These are phyloP conservation scores for Lasiurus cinereus DNA, from an alignment of 2,113 vertebrate species.

Conservation along the genomic window DNA sequence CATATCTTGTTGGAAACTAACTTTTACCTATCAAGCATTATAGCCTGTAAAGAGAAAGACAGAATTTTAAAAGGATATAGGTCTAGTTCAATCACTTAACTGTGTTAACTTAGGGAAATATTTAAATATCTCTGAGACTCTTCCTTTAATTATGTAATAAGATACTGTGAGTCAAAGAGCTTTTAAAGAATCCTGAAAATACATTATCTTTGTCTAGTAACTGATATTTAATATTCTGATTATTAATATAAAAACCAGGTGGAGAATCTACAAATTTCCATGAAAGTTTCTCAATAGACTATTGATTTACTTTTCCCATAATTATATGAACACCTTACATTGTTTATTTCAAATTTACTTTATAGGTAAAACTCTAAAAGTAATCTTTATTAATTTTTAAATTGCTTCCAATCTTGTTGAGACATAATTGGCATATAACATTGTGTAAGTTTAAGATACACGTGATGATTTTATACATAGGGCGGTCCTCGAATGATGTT, in stretches of 20 bases:
- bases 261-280: not conserved
- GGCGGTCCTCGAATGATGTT: not conserved
- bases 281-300: not conserved
- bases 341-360: not conserved
- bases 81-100: constrained; percentile 45
- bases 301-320: not conserved
- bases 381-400: not conserved
- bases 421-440: not conserved
- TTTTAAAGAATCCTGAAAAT: constrained; percentile 37
- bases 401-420: not conserved
- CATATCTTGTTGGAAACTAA: not conserved
- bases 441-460: not conserved
- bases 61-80: not conserved
- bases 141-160: constrained; percentile 55
- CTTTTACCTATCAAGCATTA: not conserved
- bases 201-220: not conserved
- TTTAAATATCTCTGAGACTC: constrained; percentile 18
- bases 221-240: constrained; percentile 18
- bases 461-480: not conserved
- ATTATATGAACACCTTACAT: constrained; percentile 8
- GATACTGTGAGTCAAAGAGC: not conserved
- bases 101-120: constrained; percentile 31
- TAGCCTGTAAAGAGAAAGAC: not conserved
- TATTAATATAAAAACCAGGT: not conserved
- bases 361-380: not conserved